Base-by-base conservation (phyloP, 2,113 vertebrate genomes). In the Alectura lathami region DNA sequence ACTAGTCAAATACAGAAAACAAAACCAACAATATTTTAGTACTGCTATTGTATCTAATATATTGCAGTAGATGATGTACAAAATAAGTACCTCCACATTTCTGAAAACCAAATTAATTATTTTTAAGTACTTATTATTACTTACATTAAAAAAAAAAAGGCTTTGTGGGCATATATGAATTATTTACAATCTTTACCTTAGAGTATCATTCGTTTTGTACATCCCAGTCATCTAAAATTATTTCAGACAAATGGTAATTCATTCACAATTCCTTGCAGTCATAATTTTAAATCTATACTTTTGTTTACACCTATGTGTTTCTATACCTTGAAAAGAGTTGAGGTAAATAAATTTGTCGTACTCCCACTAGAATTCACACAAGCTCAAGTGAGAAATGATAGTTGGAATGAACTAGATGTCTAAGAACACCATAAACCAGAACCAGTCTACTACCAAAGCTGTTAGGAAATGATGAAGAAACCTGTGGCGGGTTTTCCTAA, bases 81-180 rank as follows among this genome's bases (percentile, higher is more conserved):
- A 85, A 51, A 67, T 27, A 77, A 36, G n/a, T 30, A 11, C 3
- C 3, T 82, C 29, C 51, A 22, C 11, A 48, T 7, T 66, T 83
- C 8, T 86, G 1, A 57, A 22, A 57, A 34, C 7, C 20, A 57
- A 57, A 34, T 57, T 22, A 22, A 34, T 20, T 27, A 34, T 22
- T 34, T 23, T 57, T 22, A 34, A 34, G 20, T 22, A 57, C 20
- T 57, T 79, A n/a, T n/a, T n/a, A n/a, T n/a, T n/a, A n/a, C n/a
- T n/a, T n/a, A n/a, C n/a, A n/a, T n/a, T n/a, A n/a, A n/a, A 24
- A 24, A 32, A 59, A 4, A 50, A 6, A 2, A 43, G 1, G 3
- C 0, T 74, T 79, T 74, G 47, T 38, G 3, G 42, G 9, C 1
- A 34, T 47, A 36, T 32, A 13, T 29, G 6, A n/a, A 1, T 85